Conservation (phyloP, 1,140 invertebrate species). For the Phymastichus coffea region DNA sequence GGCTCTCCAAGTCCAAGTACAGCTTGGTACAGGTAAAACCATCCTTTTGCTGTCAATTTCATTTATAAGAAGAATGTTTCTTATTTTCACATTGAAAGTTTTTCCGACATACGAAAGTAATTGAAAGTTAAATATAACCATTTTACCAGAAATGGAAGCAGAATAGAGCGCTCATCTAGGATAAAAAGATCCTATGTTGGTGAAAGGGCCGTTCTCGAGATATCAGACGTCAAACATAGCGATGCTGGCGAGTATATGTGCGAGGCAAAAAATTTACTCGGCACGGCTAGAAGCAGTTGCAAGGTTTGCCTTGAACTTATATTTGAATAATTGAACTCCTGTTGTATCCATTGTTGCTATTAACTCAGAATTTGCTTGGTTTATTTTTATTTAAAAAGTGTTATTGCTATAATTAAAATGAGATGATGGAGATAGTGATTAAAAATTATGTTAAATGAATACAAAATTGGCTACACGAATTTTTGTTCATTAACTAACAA, state of each 20-base stretch:
- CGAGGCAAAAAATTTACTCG: conserved; percentile 65
- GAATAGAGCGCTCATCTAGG: conserved; percentile 48
- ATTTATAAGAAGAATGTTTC: neutral
- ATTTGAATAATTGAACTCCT: neutral
- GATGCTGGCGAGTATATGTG: conserved; percentile 72
- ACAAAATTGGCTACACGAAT: too few species aligned
- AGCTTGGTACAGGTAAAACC: conserved; percentile 61
- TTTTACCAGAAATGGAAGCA: conserved; percentile 56
- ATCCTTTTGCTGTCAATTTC: neutral
- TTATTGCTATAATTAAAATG: too few species aligned
- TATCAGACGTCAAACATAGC: conserved; percentile 54
- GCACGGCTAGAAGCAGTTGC: conserved; percentile 42
- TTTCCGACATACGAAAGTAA: neutral
- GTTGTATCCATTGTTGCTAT: too few species aligned
- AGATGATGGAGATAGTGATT: too few species aligned
- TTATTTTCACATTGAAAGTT: neutral
- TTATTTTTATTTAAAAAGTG: neutral
- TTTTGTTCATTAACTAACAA: neutral
- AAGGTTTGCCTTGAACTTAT: conserved; percentile 33
- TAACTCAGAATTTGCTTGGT: too few species aligned
- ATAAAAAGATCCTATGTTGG: conserved; percentile 50
- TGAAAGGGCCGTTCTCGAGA: conserved; percentile 53
- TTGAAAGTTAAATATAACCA: conserved; percentile 8
- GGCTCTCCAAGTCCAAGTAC: conserved; percentile 61
- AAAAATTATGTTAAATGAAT: too few species aligned